A percentile compares a stretch with the other conserved stretches of the same genome.
Evolutionary conservation across 1,140 invertebrate genomes (phyloP).

Genomic region (Conus betulinus): DNA sequence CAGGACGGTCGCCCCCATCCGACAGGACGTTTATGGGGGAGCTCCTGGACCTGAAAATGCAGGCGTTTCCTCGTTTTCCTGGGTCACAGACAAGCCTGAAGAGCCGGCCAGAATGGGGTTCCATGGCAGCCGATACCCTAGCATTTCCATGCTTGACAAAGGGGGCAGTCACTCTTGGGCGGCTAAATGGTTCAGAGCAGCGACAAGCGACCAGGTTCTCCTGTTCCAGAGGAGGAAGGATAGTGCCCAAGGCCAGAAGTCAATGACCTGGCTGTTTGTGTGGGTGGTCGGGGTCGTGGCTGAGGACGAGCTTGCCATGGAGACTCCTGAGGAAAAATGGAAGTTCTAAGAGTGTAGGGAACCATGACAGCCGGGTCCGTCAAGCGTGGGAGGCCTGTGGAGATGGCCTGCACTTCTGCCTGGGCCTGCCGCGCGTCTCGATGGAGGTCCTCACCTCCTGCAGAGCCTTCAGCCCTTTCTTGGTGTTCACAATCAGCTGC

Average conservation of each 20-base stretch:
- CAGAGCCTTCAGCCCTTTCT: conserved; percentile 59
- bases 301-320: neutral
- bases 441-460: conserved; percentile 63
- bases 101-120: conserved; percentile 6
- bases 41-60: neutral
- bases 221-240: neutral
- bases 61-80: neutral
- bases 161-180: neutral
- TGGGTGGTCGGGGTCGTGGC: neutral
- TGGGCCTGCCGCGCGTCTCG: conserved; percentile 50
- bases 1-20: neutral
- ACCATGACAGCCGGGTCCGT: conserved; percentile 30
- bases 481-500: conserved; percentile 59
- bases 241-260: neutral
- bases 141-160: neutral
- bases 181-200: neutral
- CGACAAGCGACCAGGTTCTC: neutral
- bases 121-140: neutral
- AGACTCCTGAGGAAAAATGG: neutral
- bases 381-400: neutral
- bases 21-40: neutral
- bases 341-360: conserved; percentile 16
- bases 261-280: neutral
- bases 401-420: neutral
- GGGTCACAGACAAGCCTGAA: neutral